Evolutionary conservation across 2,888 invertebrate species (phyloP).

Genomic region (Seira musarum): DNA sequence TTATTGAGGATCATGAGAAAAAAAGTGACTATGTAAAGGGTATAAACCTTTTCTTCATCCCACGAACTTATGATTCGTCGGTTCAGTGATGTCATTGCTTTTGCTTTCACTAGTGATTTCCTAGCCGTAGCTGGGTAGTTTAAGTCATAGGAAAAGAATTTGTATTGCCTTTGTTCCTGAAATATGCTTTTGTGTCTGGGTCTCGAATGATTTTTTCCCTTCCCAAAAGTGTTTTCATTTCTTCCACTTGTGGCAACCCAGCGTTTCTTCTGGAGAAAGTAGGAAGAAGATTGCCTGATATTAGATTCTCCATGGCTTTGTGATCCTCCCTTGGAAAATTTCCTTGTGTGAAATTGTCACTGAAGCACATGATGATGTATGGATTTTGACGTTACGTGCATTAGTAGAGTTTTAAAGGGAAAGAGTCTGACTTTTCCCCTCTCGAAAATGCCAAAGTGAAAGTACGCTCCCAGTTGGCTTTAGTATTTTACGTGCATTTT

Average conservation of each 20-base stretch:
- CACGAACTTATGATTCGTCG: too few species aligned
- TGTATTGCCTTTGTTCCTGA: too few species aligned
- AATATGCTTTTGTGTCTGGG: background rate
- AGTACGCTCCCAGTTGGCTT: too few species aligned
- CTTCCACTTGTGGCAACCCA: background rate
- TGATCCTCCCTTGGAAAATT: constrained; percentile 13
- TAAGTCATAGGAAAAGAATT: background rate
- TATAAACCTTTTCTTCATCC: too few species aligned
- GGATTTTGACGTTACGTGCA: background rate
- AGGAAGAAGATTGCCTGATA: background rate
- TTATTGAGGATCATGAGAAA: too few species aligned
- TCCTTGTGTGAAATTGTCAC: background rate
- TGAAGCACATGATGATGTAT: constrained; percentile 15
- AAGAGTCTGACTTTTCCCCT: too few species aligned
- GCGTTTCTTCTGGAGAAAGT: background rate
- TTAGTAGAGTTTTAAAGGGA: too few species aligned
- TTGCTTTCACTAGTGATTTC: too few species aligned
- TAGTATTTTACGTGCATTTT: too few species aligned
- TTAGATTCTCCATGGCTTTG: constrained; percentile 15
- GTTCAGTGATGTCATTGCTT: too few species aligned
- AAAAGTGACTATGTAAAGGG: too few species aligned
- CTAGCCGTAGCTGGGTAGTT: too few species aligned
- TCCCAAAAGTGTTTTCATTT: constrained; percentile 25
- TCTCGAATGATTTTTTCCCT: background rate
- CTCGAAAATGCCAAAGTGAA: constrained; percentile 14